Evolutionary conservation across 2,888 invertebrate genomes (phyloP), one percentile per base, ranked within the genome.

Genomic region (Coecobrya sp.): DNA sequence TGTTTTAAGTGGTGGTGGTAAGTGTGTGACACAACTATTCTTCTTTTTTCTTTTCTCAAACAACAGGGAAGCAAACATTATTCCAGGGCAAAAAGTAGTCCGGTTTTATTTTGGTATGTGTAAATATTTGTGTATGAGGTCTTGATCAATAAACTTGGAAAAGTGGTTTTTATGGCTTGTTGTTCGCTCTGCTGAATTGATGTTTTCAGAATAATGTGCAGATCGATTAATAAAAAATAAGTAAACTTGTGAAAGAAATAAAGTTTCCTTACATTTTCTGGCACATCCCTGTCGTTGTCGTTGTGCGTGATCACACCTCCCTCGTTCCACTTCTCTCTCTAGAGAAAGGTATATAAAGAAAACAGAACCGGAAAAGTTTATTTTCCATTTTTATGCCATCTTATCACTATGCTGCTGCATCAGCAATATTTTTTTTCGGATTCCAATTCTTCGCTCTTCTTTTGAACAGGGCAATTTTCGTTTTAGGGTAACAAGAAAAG

Each of bases 41-140:
- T 27, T 68, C 55, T 68, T 68, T 22, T 36, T 4, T 36, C 2
- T 7, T 36, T 7, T 36, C 36, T 36, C 36, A 36, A 36, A 36
- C 36, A 36, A 36, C 68, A 27, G 13, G 68, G 68, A 68, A 68
- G 68, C 25, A 68, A 68, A 68, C 68, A 68, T 25, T 68, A 25
- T 68, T 11, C 25, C 19, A 2, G 2, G 7, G 36, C 25, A 25
- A 68, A 22, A 68, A 25, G 68, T 68, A 13, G 19, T 68, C 55
- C 55, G n/a, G 55, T 16, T 55, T 55, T 55, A n/a, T 55, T 16
- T 55, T 19, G n/a, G n/a, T n/a, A n/a, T 55, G 55, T n/a, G 68
- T 25, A 68, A 68, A 68, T 68, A 68, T 68, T 68, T 68, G 68
- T 7, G 25, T 25, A 25, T 19, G 68, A 25, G 55, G 16, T 55